Conservation (phyloP, 2,797 vertebrate genomes). For the Liasis olivaceus region DNA sequence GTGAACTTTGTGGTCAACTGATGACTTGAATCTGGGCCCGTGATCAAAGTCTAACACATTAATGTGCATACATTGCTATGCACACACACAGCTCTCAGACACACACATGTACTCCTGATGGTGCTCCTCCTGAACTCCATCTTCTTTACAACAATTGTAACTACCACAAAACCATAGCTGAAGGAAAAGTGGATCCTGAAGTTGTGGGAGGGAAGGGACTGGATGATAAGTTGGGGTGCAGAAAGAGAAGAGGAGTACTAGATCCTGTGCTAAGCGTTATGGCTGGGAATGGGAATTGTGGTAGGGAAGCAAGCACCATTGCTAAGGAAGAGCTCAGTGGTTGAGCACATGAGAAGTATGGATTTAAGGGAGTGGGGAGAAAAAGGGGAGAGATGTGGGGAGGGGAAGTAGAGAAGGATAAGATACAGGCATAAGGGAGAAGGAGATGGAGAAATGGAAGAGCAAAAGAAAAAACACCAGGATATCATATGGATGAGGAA, state of each 20-base stretch:
- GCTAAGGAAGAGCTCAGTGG: neutral
- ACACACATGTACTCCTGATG: neutral
- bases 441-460: neutral
- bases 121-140: neutral
- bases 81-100: neutral
- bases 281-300: neutral
- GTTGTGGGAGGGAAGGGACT: neutral
- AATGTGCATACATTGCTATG: neutral
- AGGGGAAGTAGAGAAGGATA: neutral
- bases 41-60: neutral
- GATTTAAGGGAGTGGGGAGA: neutral
- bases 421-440: neutral
- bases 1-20: neutral
- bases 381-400: neutral
- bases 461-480: neutral
- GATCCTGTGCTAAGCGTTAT: neutral
- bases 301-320: neutral
- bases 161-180: neutral
- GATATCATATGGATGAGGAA: neutral
- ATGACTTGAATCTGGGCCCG: neutral
- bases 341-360: neutral
- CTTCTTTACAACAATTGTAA: neutral
- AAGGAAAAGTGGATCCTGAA: neutral
- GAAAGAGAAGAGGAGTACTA: neutral
- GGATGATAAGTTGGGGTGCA: neutral